Base-by-base conservation (phyloP, 2,888 invertebrate species). In the Cheilosia pagana region DNA sequence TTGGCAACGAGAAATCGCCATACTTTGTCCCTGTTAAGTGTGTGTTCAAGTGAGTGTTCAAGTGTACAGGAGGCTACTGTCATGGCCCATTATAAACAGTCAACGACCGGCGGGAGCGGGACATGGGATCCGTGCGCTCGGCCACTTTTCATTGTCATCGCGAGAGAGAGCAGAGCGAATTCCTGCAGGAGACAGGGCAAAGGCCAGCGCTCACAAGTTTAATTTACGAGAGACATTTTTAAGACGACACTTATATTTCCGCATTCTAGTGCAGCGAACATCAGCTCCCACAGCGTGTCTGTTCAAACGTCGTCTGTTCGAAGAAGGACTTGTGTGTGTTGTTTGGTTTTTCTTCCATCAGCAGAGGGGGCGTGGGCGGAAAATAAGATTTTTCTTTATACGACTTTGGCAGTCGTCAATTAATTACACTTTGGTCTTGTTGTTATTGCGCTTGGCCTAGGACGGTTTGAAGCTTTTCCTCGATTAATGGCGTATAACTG, bases 181-280 rank as follows among this genome's bases (percentile, higher is more conserved):
- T 71, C 21, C 78, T 78, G 78, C n/a, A 41, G 72, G 45, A 68
- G 72, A 77, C 82, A 82, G 50, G 43, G 43, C 63, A 79, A 59
- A 68, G 39, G 45, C 48, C 57, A 39, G 10, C 31, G 52, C 71
- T 31, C 59, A 78, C 43, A 43, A 70, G 74, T 75, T 75, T 83
- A 79, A 83, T 79, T 83, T 83, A 83, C 74, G 83, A 70, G 57
- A 35, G 48, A 79, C 74, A 85, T 85, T 85, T 85, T 85, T 71
- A 85, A 79, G 79, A 70, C 68, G 68, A 72, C 68, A 60, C 70
- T 85, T 85, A 79, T 85, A 53, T 71, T 79, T 85, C 70, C 59
- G 74, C 59, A 85, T 75, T 63, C 75, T 52, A n/a, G 70, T 79
- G 70, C 74, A 79, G 41, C 21, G 41, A 41, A 31, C 5, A 45